Percentiles rank a stretch among this genome's conserved stretches.
Evolutionary conservation across 2,113 vertebrate species (phyloP).

Genomic region (Pseudopipra pipra): DNA sequence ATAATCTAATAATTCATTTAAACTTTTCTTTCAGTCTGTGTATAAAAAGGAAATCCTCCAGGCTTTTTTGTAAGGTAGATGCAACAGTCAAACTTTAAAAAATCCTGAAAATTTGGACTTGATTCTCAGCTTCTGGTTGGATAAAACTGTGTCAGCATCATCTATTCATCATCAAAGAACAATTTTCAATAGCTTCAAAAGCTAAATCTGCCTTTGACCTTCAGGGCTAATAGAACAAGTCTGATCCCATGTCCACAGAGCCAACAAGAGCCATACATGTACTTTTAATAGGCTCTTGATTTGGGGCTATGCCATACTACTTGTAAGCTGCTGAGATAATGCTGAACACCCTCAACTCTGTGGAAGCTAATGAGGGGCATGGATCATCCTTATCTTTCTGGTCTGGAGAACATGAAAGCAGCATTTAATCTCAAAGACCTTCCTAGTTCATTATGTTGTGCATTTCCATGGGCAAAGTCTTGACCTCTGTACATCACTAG

Average conservation of each 20-base stretch:
- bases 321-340: neutral
- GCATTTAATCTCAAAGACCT: neutral
- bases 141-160: neutral
- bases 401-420: neutral
- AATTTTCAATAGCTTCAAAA: neutral
- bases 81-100: neutral
- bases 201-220: neutral
- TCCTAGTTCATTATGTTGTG: neutral
- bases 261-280: accelerated
- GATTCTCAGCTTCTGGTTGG: neutral
- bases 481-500: neutral
- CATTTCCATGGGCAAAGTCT: neutral
- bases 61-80: neutral
- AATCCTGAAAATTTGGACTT: neutral
- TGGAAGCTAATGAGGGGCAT: neutral
- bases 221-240: neutral
- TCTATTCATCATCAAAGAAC: neutral
- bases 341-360: neutral
- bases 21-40: neutral
- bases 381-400: neutral
- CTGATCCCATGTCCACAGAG: neutral
- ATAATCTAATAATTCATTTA: neutral
- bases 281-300: neutral
- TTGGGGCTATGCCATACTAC: neutral
- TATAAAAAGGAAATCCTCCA: neutral